Base-by-base conservation (phyloP, 2,888 invertebrate species). In the Tipula vernalis region DNA sequence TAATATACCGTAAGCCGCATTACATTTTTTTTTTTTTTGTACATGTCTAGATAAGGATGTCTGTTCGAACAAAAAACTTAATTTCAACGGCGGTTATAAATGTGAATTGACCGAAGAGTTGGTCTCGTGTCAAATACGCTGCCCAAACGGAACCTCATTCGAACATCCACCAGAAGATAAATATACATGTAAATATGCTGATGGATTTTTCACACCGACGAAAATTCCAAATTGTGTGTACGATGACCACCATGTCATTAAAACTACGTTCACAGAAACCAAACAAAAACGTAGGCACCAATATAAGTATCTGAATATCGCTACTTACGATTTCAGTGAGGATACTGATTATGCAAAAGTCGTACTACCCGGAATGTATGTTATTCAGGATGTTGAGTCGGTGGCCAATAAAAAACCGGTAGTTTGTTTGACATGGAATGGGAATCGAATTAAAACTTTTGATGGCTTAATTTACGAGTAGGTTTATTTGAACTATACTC, bases 361-460 rank as follows among this genome's bases (percentile, higher is more conserved):
- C 12, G 5, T 12, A 6, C 15, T 87, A 15, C 87, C 88, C 5
- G 87, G 87, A 8, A 87, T 88, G 42, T 91, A 90, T 86, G 89
- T 90, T 0, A 84, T 84, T 39, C 84, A 84, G 8, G 84, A 84
- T 41, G 41, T 84, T 2, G 84, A 39, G 10, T 12, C 36, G 10
- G 84, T 39, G 5, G n/a, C 84, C 0, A 39, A 39, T 84, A 95
- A 95, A 0, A 93, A 93, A 88, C 93, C 95, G 0, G 95, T 95
- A 0, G 93, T 94, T 12, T 98, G 98, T 89, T 94, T 95, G 87
- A 94, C 95, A 1, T 98, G 97, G 97, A 95, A 95, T 36, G 96
- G 95, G 44, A 93, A 93, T 18, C 97, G 97, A 91, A 95, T 95
- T 89, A 96, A 96, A 90, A 97, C 97, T 0, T 97, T 97, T 89